phyloP scores from a whole-genome alignment of 1,140 invertebrate species.

The Macrobrachium rosenbergii region DNA sequence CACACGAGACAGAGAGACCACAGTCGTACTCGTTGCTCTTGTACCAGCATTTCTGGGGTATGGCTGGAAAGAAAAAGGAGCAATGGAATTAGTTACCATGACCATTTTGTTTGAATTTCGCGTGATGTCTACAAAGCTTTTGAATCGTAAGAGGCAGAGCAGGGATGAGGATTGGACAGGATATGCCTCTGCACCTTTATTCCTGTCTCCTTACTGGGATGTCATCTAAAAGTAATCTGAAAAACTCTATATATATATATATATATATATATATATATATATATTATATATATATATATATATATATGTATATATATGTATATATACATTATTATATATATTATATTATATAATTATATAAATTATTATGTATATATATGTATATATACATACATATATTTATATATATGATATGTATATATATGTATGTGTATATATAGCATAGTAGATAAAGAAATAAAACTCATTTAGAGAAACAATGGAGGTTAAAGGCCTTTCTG shows the following conservation, averaged over 20 bases:
- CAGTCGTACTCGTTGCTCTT: conserved; percentile 90
- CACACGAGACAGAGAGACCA: conserved; percentile 89
- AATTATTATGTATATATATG: neutral
- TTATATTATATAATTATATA: neutral
- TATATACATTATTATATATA: neutral
- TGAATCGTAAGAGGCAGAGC: neutral
- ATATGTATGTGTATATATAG: too few relatives aligned
- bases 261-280: neutral
- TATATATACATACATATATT: neutral
- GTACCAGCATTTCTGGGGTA: conserved; percentile 91
- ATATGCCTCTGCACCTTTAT: neutral
- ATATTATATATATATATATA: neutral
- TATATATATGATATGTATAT: too few relatives aligned
- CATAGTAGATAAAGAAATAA: too few relatives aligned
- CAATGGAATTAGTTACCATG: neutral
- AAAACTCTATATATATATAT: too few relatives aligned
- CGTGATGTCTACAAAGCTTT: neutral
- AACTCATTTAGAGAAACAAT: too few relatives aligned
- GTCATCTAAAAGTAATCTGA: too few relatives aligned
- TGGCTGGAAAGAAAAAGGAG: conserved; percentile 78
- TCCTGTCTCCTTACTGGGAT: too few relatives aligned
- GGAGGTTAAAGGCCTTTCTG: too few relatives aligned
- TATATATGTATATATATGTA: conserved; percentile 21
- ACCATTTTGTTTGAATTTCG: too few relatives aligned
- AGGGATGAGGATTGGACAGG: neutral